Evolutionary conservation across 2,888 invertebrate genomes (phyloP).

Genomic region (Leptinotarsa haldemani): DNA sequence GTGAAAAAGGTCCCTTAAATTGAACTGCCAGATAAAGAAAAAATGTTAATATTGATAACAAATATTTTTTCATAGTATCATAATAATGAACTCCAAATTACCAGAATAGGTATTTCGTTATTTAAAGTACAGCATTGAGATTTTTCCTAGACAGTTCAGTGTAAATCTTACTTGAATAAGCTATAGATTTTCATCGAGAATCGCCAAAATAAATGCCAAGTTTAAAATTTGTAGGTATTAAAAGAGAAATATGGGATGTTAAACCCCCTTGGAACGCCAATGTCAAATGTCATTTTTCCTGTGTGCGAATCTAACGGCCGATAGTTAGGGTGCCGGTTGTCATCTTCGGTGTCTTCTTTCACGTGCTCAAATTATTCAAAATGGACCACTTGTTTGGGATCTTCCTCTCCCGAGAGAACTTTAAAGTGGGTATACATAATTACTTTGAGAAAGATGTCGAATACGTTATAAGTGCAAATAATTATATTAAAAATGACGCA

Average conservation of each 20-base stretch:
- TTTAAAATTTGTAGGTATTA: not conserved
- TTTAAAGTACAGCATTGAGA: no score
- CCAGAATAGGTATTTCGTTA: no score
- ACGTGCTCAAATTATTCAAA: slow-evolving; percentile 36
- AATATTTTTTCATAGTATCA: no score
- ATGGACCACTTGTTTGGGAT: slow-evolving; percentile 39
- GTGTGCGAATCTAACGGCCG: slow-evolving; percentile 40
- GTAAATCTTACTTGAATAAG: no score
- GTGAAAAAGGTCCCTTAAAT: no score
- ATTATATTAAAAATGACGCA: no score
- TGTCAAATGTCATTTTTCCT: slow-evolving; percentile 37
- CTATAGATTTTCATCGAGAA: no score
- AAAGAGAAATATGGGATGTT: not conserved
- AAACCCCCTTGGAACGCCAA: slow-evolving; percentile 29
- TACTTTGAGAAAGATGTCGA: not conserved
- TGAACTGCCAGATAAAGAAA: no score
- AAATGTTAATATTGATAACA: no score
- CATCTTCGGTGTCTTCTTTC: slow-evolving; percentile 39
- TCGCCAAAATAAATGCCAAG: no score
- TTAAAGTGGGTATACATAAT: not conserved
- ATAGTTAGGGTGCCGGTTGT: slow-evolving; percentile 40
- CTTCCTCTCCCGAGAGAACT: slow-evolving; percentile 2
- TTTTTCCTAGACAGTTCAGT: no score
- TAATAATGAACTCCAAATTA: no score
- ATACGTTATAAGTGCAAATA: not conserved